A percentile compares a stretch with the other conserved stretches of the same genome.
These are phyloP conservation scores for Enoplosus armatus DNA, from an alignment of 2,797 vertebrate species.

Conservation along the genomic window DNA sequence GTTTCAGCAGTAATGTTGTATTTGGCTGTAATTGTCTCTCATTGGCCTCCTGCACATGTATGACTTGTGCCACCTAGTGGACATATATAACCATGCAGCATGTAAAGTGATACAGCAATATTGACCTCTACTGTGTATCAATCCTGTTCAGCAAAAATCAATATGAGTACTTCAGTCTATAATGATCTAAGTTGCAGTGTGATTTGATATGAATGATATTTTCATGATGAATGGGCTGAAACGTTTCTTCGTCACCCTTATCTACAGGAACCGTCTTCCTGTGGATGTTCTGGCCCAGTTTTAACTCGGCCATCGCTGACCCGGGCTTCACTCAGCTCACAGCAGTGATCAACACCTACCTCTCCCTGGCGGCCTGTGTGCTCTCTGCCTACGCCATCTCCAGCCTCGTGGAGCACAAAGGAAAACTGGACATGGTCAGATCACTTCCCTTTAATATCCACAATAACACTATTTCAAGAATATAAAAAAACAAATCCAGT, in stretches of 20 bases:
- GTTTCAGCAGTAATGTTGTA: neutral
- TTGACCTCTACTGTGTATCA: neutral
- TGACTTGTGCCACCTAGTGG: conserved; percentile 67
- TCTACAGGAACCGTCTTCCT: conserved; percentile 93
- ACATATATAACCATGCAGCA: conserved; percentile 22
- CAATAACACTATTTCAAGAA: neutral
- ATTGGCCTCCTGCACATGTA: conserved; percentile 5
- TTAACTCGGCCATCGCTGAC: conserved; percentile 93
- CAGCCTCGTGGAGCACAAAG: conserved; percentile 90
- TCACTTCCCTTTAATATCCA: neutral
- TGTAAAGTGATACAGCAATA: neutral
- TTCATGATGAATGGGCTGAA: neutral
- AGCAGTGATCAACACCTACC: conserved; percentile 94
- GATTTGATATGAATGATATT: neutral
- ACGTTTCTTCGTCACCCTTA: neutral
- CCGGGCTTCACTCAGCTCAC: conserved; percentile 67
- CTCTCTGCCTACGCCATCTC: conserved; percentile 91
- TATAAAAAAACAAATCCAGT: neutral
- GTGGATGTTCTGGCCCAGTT: conserved; percentile 99
- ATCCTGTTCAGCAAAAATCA: no score
- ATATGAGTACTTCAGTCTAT: neutral
- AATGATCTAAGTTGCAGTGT: neutral
- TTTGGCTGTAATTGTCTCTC: neutral
- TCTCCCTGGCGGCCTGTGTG: conserved; percentile 91
- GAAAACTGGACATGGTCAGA: conserved; percentile 95